Evolutionary conservation across 2,113 vertebrate species (phyloP).

Genomic region (Falco punctatus): DNA sequence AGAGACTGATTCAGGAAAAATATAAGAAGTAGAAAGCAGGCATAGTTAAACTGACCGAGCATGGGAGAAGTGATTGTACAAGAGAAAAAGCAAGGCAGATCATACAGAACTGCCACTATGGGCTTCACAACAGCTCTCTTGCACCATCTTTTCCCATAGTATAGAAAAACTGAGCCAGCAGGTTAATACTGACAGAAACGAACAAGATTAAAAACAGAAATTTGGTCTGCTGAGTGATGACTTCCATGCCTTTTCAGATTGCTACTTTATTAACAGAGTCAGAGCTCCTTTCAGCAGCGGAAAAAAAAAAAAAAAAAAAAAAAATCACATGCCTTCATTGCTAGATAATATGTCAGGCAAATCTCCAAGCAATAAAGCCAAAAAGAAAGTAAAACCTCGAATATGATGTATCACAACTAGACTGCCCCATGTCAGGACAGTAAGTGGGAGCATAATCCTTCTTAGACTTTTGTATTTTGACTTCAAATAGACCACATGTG

Average conservation of each 20-base stretch:
- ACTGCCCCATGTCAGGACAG: neutral
- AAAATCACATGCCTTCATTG: neutral
- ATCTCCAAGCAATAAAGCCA: neutral
- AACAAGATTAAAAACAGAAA: neutral
- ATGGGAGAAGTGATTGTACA: neutral
- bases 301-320: neutral
- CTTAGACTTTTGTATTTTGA: conserved; percentile 35
- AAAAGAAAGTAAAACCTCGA: conserved; percentile 26
- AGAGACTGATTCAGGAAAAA: neutral
- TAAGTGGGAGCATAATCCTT: conserved; percentile 6
- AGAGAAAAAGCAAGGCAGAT: neutral
- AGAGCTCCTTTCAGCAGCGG: neutral
- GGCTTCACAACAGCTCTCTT: conserved; percentile 30
- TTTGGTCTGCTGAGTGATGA: neutral
- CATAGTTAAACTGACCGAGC: neutral
- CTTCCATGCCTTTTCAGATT: conserved; percentile 14
- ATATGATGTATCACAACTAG: neutral
- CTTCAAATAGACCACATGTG: conserved; percentile 59
- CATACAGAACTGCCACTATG: neutral
- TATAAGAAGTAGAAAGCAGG: neutral
- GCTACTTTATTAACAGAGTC: neutral
- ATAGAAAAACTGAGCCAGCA: conserved; percentile 10
- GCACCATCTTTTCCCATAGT: neutral
- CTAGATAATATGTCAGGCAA: neutral
- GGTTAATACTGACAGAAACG: neutral